Conservation (phyloP, 2,113 vertebrate genomes). For the Grammomys surdaster region DNA sequence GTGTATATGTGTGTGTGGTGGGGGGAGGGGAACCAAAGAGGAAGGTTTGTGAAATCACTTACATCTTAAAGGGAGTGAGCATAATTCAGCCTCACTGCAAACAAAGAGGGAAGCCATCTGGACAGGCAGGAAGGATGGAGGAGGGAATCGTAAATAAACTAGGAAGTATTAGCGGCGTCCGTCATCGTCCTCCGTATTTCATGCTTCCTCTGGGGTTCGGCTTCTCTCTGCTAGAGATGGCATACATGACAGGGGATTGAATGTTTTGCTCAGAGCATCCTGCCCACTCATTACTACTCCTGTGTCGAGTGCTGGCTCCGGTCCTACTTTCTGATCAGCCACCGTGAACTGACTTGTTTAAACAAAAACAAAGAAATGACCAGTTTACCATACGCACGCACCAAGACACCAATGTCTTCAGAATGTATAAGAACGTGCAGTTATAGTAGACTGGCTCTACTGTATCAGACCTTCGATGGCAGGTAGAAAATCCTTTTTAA, state of each 20-base stretch:
- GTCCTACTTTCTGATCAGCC: background rate
- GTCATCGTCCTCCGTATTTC: background rate
- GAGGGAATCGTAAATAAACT: slow-evolving; percentile 57
- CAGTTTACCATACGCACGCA: background rate
- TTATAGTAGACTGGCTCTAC: background rate
- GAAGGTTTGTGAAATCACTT: slow-evolving; percentile 21
- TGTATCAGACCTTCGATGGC: background rate
- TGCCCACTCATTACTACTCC: background rate
- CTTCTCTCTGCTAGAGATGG: background rate
- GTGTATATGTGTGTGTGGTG: no score
- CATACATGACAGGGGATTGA: background rate
- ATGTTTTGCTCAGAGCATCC: slow-evolving; percentile 19
- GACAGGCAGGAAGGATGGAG: slow-evolving; percentile 52
- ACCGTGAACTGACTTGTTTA: slow-evolving; percentile 4
- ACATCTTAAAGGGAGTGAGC: background rate
- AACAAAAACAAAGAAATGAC: slow-evolving; percentile 27
- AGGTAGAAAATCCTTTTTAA: background rate
- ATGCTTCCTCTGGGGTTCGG: slow-evolving; percentile 28
- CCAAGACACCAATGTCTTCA: background rate
- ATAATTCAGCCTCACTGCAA: background rate
- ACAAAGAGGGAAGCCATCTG: slow-evolving; percentile 65
- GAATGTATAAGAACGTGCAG: background rate
- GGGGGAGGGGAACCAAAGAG: background rate
- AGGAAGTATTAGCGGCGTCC: background rate
- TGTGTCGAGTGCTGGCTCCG: background rate